Base-by-base conservation (phyloP, 2,888 invertebrate genomes). In the Xestia sexstrigata region DNA sequence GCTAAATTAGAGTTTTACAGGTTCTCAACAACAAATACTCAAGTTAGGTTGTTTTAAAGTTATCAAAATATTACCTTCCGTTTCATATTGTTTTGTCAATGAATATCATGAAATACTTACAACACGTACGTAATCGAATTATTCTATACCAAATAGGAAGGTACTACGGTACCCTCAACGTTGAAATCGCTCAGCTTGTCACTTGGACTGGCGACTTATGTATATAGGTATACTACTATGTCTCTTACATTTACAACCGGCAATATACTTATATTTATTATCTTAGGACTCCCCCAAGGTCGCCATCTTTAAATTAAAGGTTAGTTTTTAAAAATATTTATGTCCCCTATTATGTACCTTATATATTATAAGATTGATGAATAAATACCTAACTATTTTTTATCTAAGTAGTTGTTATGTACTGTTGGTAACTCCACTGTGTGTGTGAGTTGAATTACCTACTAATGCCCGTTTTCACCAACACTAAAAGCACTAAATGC, bases 201-300 rank as follows among this genome's bases (percentile, higher is more conserved):
- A 83, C 86, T 84, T 87, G 65, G 8, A 69, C 84, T 49, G 52
- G n/a, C 73, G 39, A 62, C 66, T 76, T 78, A 79, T 60, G 72
- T 76, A 78, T 58, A 84, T n/a, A n/a, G n/a, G n/a, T n/a, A n/a
- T 71, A 84, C n/a, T 15, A 45, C 35, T 65, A 65, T 49, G 42
- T 77, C 74, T 82, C 42, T 55, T 55, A 76, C 67, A 80, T 77
- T 83, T 84, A 86, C 82, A 75, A 70, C 79, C 70, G 45, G 69
- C 68, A 30, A 77, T 75, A 66, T 78, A 52, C 30, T n/a, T 79
- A 81, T 70, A 73, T 79, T 74, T 77, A 82, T 85, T 80, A 86
- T 83, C 80, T 83, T 79, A 83, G 88, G 76, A 83, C 81, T 86
- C 75, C 77, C 86, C 70, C 88, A 87, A 88, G 87, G 87, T 86